A percentile compares a stretch with the other conserved stretches of the same genome.
Evolutionary conservation across 2,113 vertebrate species (phyloP).

Genomic region (Seriola dumerili): DNA sequence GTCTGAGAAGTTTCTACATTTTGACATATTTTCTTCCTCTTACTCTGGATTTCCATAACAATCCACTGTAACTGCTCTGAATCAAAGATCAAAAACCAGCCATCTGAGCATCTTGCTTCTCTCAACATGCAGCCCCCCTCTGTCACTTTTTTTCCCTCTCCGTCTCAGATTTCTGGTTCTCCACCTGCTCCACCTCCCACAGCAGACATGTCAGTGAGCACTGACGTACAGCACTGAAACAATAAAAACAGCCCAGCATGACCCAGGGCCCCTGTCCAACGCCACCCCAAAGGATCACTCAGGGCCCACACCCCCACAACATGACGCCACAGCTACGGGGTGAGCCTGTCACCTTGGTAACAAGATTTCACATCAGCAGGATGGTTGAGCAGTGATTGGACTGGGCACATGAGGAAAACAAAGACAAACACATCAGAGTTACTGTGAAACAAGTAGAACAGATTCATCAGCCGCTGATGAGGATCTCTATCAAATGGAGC

Average conservation of each 20-base stretch:
- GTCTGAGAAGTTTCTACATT: not conserved
- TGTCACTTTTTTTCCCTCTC: not conserved
- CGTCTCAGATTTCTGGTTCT: not conserved
- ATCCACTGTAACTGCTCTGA: not conserved
- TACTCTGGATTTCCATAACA: not conserved
- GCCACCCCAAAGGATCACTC: not conserved
- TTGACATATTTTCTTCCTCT: not conserved
- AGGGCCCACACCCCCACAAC: too few species aligned
- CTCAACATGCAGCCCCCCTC: not conserved
- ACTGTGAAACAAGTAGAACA: not conserved
- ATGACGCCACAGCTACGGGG: not conserved
- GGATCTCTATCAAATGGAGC: not conserved
- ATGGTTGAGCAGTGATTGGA: not conserved
- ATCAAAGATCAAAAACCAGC: not conserved
- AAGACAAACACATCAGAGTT: not conserved
- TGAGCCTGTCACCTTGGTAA: not conserved
- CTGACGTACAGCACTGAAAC: not conserved
- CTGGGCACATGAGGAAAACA: not conserved
- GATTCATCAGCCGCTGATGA: not conserved
- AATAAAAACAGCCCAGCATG: not conserved
- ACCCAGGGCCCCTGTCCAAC: not conserved
- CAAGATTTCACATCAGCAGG: not conserved
- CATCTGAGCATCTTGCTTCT: constrained; percentile 7
- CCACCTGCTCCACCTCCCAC: constrained; percentile 27
- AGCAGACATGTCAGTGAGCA: not conserved